Percentiles rank a stretch among this genome's conserved stretches.
Evolutionary conservation across 2,113 vertebrate species (phyloP).

Genomic region (Anser cygnoides): DNA sequence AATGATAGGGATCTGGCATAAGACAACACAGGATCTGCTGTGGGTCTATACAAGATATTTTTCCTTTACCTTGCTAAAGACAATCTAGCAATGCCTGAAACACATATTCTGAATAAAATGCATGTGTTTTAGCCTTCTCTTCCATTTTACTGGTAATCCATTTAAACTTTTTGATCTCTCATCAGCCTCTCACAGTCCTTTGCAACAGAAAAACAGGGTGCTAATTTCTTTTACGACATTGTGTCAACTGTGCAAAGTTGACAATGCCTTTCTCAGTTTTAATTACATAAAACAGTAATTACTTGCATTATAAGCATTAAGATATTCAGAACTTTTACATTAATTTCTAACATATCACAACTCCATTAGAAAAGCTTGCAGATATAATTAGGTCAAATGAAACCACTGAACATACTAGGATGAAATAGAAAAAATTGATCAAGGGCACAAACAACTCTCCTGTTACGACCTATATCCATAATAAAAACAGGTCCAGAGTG

Average conservation of each 20-base stretch:
- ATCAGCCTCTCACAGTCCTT: not conserved
- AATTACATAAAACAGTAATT: not conserved
- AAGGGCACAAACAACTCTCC: not conserved
- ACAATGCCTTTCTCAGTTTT: not conserved
- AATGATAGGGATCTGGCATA: not conserved
- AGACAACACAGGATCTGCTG: not conserved
- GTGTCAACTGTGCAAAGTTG: not conserved
- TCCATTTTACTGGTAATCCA: not conserved
- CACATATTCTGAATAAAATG: not conserved
- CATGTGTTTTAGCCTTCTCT: not conserved
- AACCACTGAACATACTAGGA: not conserved
- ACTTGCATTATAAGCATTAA: not conserved
- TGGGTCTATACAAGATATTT: not conserved
- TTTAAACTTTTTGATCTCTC: not conserved
- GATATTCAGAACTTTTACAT: not conserved
- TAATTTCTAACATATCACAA: not conserved
- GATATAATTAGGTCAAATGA: not conserved
- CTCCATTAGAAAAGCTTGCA: not conserved
- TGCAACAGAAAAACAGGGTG: not conserved
- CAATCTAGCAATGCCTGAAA: not conserved
- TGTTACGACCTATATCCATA: not conserved
- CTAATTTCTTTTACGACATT: not conserved
- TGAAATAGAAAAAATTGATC: not conserved
- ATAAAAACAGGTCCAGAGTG: fast-evolving
- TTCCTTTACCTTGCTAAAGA: not conserved